phyloP scores from a whole-genome alignment of 2,888 invertebrate species.

The Drosophila quasianomalipes region DNA sequence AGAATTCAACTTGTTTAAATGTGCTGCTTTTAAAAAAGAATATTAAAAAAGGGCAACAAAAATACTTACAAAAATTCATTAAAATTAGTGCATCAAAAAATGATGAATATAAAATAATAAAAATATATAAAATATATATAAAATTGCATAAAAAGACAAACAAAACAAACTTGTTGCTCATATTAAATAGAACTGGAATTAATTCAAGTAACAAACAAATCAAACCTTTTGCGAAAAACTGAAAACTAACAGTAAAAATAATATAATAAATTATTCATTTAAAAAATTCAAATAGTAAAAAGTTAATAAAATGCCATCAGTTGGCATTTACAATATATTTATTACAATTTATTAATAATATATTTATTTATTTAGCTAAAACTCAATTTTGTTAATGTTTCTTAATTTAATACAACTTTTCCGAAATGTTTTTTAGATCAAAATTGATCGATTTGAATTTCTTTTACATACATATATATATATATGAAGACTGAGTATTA shows the following conservation, averaged over 20 bases:
- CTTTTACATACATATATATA: too few species aligned
- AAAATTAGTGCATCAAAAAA: background rate
- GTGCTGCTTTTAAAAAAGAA: background rate
- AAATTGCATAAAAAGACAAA: too few species aligned
- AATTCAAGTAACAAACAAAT: accelerated
- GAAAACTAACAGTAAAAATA: background rate
- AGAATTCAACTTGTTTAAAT: background rate
- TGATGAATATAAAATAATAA: background rate
- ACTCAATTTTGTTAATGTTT: too few species aligned
- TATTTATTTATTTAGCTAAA: background rate
- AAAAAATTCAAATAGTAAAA: background rate
- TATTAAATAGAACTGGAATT: background rate
- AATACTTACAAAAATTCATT: background rate
- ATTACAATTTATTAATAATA: background rate
- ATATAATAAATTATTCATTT: background rate
- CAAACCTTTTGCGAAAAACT: background rate
- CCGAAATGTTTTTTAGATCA: accelerated
- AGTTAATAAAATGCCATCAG: background rate
- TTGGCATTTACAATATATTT: background rate
- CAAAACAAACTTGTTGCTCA: background rate
- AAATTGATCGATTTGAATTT: background rate
- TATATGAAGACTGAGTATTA: background rate
- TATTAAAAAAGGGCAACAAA: background rate
- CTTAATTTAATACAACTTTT: background rate
- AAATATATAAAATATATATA: background rate